Conservation (phyloP, 2,888 invertebrate genomes). For the Aproaerema taeniolella region DNA sequence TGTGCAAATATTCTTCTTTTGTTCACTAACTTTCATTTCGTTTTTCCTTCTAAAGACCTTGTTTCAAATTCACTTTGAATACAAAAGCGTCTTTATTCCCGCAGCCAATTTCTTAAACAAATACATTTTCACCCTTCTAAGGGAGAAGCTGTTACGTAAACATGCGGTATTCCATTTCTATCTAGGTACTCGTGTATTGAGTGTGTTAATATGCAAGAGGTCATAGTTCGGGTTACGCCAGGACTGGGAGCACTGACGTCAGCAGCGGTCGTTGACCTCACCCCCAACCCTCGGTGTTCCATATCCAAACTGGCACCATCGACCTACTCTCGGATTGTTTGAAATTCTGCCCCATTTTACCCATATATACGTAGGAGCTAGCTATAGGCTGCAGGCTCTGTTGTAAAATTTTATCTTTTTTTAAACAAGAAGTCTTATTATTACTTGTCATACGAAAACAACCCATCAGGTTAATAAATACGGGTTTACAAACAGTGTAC, state of each 20-base stretch:
- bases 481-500: no score
- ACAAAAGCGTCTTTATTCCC: no score
- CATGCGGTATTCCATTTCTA: conserved; percentile 7
- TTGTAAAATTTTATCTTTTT: neutral
- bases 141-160: conserved; percentile 14
- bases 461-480: no score
- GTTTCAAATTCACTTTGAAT: no score
- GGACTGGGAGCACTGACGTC: conserved; percentile 72
- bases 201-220: conserved; percentile 32
- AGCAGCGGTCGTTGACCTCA: conserved; percentile 53
- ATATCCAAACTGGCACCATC: conserved; percentile 42
- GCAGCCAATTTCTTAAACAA: no score
- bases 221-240: conserved; percentile 66
- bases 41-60: no score
- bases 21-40: no score
- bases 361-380: no score
- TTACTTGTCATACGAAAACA: no score
- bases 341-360: conserved; percentile 7
- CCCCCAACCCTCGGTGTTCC: conserved; percentile 39
- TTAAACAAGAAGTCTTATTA: no score
- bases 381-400: conserved; percentile 2
- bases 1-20: no score
- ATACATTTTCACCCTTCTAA: no score
- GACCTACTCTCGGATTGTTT: conserved; percentile 15
- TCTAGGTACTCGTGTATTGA: conserved; percentile 6